Conservation (phyloP, 2,797 vertebrate species). For the Chiloscyllium punctatum region DNA sequence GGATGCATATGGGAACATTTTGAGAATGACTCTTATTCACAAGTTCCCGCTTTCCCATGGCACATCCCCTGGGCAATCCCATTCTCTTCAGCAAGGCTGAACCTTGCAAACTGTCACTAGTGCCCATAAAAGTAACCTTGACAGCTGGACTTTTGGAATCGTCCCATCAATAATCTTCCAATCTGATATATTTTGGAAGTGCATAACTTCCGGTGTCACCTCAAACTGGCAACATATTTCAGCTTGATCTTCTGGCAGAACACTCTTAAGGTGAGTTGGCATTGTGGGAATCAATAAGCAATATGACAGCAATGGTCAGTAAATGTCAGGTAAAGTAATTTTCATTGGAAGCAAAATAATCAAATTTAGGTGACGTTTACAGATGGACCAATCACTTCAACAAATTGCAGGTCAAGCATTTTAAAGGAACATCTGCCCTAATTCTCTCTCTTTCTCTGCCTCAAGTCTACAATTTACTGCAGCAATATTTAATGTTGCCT, state of each 20-base stretch:
- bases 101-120: not conserved
- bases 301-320: not conserved
- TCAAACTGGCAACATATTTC: not conserved
- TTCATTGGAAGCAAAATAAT: not conserved
- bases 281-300: too few species aligned
- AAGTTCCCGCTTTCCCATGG: not conserved
- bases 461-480: not conserved
- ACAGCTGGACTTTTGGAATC: not conserved
- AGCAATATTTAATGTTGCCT: not conserved
- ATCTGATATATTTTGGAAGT: not conserved
- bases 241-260: not conserved
- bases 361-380: not conserved
- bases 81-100: not conserved
- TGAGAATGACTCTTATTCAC: not conserved
- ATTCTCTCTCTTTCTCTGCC: not conserved
- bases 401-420: not conserved
- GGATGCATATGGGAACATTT: not conserved
- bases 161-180: not conserved
- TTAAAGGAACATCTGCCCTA: not conserved
- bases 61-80: not conserved
- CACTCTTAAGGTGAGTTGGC: not conserved
- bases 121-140: not conserved
- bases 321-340: not conserved
- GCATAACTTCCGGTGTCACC: not conserved
- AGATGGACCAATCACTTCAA: not conserved